Conservation (phyloP, 23 tunicate species). For the Halocynthia aurantium region DNA sequence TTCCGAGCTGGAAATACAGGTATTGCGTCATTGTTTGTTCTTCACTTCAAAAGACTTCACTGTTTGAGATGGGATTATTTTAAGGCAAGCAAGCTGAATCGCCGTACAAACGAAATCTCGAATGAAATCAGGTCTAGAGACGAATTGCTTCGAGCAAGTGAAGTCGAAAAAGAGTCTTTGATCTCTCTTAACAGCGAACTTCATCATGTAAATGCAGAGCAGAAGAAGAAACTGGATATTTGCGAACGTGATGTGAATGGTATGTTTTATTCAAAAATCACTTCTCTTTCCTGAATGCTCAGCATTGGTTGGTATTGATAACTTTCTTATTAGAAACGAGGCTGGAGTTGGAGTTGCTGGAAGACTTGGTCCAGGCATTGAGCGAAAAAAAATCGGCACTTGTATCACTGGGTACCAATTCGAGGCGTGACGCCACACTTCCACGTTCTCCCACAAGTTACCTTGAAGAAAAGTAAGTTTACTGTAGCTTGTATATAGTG, state of each 20-base stretch:
- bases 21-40: constrained; percentile 1
- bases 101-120: constrained; percentile 23
- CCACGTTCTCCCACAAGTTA: too few species aligned
- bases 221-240: constrained; percentile 44
- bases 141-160: constrained; percentile 25
- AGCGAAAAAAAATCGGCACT: constrained; percentile 37
- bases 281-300: too few species aligned
- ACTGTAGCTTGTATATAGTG: too few species aligned
- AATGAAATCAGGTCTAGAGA: constrained; percentile 44
- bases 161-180: constrained; percentile 60
- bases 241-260: constrained; percentile 84
- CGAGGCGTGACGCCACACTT: too few species aligned
- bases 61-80: not conserved
- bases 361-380: constrained; percentile 70
- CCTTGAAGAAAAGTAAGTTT: too few species aligned
- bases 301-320: not conserved
- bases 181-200: constrained; percentile 38
- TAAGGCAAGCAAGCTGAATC: constrained; percentile 38
- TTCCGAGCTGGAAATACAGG: constrained; percentile 57
- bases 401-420: not conserved
- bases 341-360: constrained; percentile 73
- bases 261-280: not conserved
- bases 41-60: not conserved
- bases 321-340: constrained; percentile 42
- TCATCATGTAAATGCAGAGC: constrained; percentile 37